Conservation (phyloP, 2,888 invertebrate species). For the Drosophila ezoana region DNA sequence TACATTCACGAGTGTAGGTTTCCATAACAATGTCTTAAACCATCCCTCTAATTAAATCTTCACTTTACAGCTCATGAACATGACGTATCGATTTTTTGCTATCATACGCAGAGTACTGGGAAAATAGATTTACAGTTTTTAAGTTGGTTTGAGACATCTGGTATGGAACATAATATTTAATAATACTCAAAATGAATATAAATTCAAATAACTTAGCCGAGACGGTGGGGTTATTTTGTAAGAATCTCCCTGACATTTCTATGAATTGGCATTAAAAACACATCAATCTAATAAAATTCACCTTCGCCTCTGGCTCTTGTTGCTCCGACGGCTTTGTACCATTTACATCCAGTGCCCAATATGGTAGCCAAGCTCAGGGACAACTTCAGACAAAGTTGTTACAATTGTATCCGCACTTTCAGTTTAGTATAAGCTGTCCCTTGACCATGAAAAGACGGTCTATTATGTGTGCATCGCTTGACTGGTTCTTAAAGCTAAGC, state of each 20-base stretch:
- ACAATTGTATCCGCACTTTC: conserved; percentile 3
- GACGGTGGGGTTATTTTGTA: neutral
- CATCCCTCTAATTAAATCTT: neutral
- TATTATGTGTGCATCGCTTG: conserved; percentile 2
- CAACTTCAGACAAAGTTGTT: neutral
- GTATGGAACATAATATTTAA: neutral
- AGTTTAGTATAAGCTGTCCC: conserved; percentile 37
- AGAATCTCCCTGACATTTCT: conserved; percentile 4
- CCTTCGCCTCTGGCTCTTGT: neutral
- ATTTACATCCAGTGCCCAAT: neutral
- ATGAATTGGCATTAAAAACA: conserved; percentile 14
- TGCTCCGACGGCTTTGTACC: conserved; percentile 1
- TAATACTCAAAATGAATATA: neutral
- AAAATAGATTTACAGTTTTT: conserved; percentile 11
- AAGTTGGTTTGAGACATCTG: neutral
- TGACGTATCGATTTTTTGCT: conserved; percentile 48
- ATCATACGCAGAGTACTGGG: conserved; percentile 28
- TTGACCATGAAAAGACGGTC: conserved; percentile 66
- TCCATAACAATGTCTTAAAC: rapidly evolving
- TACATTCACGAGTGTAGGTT: conserved; percentile 45
- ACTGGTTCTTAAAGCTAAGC: conserved; percentile 2
- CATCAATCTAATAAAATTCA: neutral
- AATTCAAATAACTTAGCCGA: too few relatives aligned
- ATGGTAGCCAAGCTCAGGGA: neutral
- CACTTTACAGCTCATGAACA: conserved; percentile 44